Conservation (phyloP, 2,113 vertebrate species). For the Amphilophus citrinellus region DNA sequence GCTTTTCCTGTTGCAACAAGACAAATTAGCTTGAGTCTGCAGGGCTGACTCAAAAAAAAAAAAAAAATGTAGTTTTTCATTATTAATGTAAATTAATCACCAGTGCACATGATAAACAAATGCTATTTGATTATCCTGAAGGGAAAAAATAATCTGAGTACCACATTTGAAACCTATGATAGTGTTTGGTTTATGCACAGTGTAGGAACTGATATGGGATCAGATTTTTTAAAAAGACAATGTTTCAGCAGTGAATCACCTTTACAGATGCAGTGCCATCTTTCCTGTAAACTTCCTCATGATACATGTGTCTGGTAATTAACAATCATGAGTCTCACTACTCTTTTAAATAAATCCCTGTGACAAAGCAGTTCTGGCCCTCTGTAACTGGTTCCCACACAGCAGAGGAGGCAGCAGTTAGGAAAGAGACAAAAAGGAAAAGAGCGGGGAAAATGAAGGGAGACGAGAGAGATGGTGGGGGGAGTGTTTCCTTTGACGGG, state of each 20-base stretch:
- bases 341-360: constrained; percentile 58
- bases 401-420: constrained; percentile 50
- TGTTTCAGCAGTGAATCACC: background rate
- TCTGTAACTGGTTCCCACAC: constrained; percentile 67
- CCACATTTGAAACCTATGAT: background rate
- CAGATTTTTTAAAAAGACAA: background rate
- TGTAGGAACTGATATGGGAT: background rate
- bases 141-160: background rate
- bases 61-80: background rate
- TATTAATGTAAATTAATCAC: background rate
- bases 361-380: constrained; percentile 67
- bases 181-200: constrained; percentile 4
- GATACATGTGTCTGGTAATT: constrained; percentile 54
- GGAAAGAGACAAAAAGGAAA: constrained; percentile 57
- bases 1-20: background rate
- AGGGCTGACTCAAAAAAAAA: background rate
- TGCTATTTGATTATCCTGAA: background rate
- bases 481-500: constrained; percentile 68
- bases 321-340: constrained; percentile 56
- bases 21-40: background rate
- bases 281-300: background rate
- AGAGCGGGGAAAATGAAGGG: constrained; percentile 64
- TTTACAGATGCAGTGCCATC: background rate
- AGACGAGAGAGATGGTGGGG: background rate
- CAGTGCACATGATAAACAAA: background rate